A percentile compares a stretch with the other conserved stretches of the same genome.
These are phyloP conservation scores for Maconellicoccus hirsutus DNA, from an alignment of 1,140 invertebrate genomes.

Conservation along the genomic window DNA sequence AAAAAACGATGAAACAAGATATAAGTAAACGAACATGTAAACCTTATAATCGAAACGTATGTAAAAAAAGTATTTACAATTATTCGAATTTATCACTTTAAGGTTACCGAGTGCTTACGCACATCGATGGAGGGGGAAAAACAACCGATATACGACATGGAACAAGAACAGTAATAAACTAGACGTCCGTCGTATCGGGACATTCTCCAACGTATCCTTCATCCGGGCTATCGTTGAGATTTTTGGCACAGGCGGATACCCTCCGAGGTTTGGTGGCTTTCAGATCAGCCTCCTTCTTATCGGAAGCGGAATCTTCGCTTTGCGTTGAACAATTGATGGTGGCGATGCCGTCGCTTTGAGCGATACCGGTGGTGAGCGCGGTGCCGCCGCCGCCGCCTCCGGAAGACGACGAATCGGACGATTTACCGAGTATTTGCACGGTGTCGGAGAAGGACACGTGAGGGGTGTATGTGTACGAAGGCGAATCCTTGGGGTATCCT, in stretches of 20 bases:
- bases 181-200: conserved; percentile 30
- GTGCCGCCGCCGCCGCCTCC: conserved; percentile 29
- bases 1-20: no score
- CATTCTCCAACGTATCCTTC: conserved; percentile 74
- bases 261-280: conserved; percentile 13
- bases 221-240: conserved; percentile 61
- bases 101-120: no score
- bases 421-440: conserved; percentile 45
- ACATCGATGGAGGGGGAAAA: no score
- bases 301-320: conserved; percentile 16
- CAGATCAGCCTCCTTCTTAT: neutral
- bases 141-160: no score
- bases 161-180: neutral
- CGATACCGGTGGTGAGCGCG: conserved; percentile 25
- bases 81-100: no score
- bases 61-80: no score
- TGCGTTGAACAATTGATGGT: conserved; percentile 23
- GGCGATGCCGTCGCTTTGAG: conserved; percentile 30
- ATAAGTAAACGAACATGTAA: no score
- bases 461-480: conserved; percentile 30
- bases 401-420: conserved; percentile 45
- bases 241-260: conserved; percentile 21
- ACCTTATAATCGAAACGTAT: no score
- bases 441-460: conserved; percentile 31
- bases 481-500: conserved; percentile 50